Evolutionary conservation across 2,888 invertebrate genomes (phyloP).

Genomic region (Augiades crinisus): DNA sequence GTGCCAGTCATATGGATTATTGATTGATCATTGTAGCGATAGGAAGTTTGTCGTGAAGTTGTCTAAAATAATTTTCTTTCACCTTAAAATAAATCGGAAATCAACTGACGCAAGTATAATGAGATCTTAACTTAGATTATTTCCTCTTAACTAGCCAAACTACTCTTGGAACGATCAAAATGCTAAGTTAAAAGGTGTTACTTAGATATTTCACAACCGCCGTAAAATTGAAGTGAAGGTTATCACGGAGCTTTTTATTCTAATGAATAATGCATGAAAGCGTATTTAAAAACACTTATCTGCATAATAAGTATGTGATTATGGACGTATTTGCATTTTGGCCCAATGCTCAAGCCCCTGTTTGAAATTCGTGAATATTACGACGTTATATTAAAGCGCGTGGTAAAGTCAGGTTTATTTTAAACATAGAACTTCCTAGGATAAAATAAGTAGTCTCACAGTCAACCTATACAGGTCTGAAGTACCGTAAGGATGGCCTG

Average conservation of each 20-base stretch:
- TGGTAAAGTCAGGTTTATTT: not conserved
- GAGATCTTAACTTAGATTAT: too few relatives aligned
- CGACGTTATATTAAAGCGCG: too few relatives aligned
- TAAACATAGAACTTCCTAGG: constrained; percentile 7
- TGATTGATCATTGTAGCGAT: too few relatives aligned
- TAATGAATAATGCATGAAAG: constrained; percentile 6
- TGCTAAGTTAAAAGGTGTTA: not conserved
- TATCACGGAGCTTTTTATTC: not conserved
- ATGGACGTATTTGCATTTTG: not conserved
- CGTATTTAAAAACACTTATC: not conserved
- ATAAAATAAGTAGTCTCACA: constrained; percentile 34
- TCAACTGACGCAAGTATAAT: too few relatives aligned
- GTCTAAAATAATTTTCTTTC: not conserved
- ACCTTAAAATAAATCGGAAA: not conserved
- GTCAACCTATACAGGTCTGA: constrained; percentile 44
- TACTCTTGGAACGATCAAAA: too few relatives aligned
- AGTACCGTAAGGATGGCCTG: constrained; percentile 62
- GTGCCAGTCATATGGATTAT: not conserved
- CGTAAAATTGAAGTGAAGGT: not conserved
- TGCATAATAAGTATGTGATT: not conserved
- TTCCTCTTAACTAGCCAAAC: too few relatives aligned
- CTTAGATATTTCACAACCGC: not conserved
- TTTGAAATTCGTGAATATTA: not conserved
- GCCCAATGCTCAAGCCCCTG: not conserved
- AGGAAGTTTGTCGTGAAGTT: not conserved